These are phyloP conservation scores for Epizoanthus scotinus DNA, from an alignment of 92 coral and sea anemone genomes.

Conservation along the genomic window DNA sequence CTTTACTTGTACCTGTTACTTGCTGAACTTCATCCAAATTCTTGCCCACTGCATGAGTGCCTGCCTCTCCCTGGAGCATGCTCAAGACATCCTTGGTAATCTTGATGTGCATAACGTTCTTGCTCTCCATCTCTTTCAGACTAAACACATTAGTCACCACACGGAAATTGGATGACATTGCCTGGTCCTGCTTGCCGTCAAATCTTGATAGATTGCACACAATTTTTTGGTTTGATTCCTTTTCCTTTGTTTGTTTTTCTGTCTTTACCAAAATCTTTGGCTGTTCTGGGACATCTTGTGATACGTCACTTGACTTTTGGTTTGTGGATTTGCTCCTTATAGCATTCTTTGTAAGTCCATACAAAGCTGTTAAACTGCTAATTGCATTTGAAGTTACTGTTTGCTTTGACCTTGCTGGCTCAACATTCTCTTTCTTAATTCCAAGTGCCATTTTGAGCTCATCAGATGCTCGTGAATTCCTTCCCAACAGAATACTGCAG, in stretches of 20 bases:
- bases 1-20: neutral
- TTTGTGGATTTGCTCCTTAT: neutral
- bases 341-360: neutral
- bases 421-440: neutral
- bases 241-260: conserved; percentile 23
- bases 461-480: conserved; percentile 37
- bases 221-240: conserved; percentile 55
- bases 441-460: conserved; percentile 47
- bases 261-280: conserved; percentile 25
- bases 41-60: conserved; percentile 13
- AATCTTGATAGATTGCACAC: conserved; percentile 73
- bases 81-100: conserved; percentile 64
- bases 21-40: conserved; percentile 22
- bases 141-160: conserved; percentile 60
- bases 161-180: conserved; percentile 42
- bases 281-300: conserved; percentile 5
- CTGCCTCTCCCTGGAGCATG: conserved; percentile 26
- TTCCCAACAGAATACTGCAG: neutral
- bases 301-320: neutral
- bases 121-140: conserved; percentile 71
- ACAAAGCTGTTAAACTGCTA: too few relatives aligned
- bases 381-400: neutral
- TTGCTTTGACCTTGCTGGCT: neutral
- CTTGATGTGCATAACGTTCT: conserved; percentile 76
- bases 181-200: conserved; percentile 43